Percentiles rank a stretch among this genome's conserved stretches.
phyloP scores from a whole-genome alignment of 2,888 invertebrate species.

The Sminthurinus aureus region DNA sequence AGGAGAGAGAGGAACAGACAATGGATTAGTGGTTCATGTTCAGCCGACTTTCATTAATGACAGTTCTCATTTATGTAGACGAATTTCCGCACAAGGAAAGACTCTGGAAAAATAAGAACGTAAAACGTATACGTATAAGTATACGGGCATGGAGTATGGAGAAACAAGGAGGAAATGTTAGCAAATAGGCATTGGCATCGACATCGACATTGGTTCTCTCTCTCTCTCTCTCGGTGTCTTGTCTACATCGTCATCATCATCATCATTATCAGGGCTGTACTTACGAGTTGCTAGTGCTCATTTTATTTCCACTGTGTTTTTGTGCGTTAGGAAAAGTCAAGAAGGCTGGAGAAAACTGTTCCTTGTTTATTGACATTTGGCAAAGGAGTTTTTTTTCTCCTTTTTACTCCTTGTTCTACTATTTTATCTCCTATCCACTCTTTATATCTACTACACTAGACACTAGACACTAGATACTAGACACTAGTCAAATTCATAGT shows the following conservation, averaged over 20 bases:
- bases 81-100: not conserved
- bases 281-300: too few species aligned
- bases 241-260: too few species aligned
- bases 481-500: too few species aligned
- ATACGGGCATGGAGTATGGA: not conserved
- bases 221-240: not conserved
- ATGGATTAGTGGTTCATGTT: conserved; percentile 23
- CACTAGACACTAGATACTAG: too few species aligned
- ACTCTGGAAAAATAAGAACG: not conserved
- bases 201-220: not conserved
- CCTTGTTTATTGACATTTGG: not conserved
- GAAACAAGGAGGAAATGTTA: not conserved
- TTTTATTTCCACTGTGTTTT: not conserved
- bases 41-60: conserved; percentile 22
- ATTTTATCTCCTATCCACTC: not conserved
- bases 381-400: not conserved
- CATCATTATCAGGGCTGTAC: too few species aligned
- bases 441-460: too few species aligned
- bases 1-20: not conserved
- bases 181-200: not conserved
- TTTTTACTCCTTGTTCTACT: not conserved
- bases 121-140: too few species aligned
- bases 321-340: not conserved
- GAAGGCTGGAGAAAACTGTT: not conserved
- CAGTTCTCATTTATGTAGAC: conserved; percentile 18